Base-by-base conservation (phyloP, 2,797 vertebrate species). In the Pseudomugil tenellus region DNA sequence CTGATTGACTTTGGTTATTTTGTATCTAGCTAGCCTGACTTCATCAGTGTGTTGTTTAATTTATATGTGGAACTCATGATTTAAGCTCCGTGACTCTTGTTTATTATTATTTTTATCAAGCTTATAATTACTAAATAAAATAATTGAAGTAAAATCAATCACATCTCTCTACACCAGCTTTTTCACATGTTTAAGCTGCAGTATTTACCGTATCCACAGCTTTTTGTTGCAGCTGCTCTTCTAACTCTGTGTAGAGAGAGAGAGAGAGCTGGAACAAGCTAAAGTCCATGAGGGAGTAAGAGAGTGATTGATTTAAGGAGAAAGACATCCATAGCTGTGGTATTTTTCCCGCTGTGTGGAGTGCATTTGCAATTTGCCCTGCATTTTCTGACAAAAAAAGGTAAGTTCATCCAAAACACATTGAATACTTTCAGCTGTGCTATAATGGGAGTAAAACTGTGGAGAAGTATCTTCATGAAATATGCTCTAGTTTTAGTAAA, bases 341-440 rank as follows among this genome's bases (percentile, higher is more conserved):
- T 49, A 52, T 64, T 11, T 56, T 65, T 48, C 52, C 25, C 13
- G 2, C n/a, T 34, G 41, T 58, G 60, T 63, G 46, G 48, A 69
- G 55, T 67, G 53, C 57, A 62, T 57, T 28, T 35, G 10, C 31
- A 28, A 49, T 70, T 71, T 29, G 29, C 61, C 7, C 26, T 61
- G 16, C 31, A 16, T 62, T 69, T 55, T 46, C 21, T 3, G 7
- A 10, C 28, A 35, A n/a, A 56, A 2, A 2, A 58, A 77, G 81
- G 89, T 89, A 68, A 75, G 81, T 14, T 65, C 0, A 49, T 70
- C 19, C 1, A 46, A 48, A 55, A n/a, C 17, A 61, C 0, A 9
- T 58, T 53, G 3, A 26, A 48, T 0, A 28, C 17, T 32, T 60
- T 41, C 37, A 35, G 23, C 19, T 39, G 37, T 58, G 23, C 23